Evolutionary conservation across 2,888 invertebrate genomes (phyloP), one percentile per base, ranked within the genome.

Genomic region (Caenorhabditis japonica): DNA sequence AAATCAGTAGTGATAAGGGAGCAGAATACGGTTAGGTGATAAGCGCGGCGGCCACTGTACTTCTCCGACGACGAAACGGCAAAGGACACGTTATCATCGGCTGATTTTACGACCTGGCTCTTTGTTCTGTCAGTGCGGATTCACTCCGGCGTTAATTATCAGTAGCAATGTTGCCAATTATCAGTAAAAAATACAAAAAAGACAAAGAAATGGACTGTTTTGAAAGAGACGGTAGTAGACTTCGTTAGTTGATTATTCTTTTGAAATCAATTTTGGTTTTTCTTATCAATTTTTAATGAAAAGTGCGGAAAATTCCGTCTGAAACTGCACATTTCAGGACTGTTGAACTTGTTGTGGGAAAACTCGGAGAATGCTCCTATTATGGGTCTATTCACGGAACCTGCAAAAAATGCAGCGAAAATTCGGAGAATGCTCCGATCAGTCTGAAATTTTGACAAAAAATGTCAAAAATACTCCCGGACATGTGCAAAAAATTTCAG

Each of bases 41-140:
- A 30, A 47, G 10, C 33, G 30, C 44, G 15, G 21, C 55, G 39
- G 60, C 64, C 55, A 64, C 64, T 64, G 62, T 55, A 64, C 64
- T 64, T 47, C 38, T 49, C 8, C 17, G 17, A 56, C 47, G 38
- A 44, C 47, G 25, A 51, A 49, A 43, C 10, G 25, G 33, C 12
- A 25, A 46, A 51, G 51, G 47, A 25, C 47, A 27, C 25, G n/a
- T 33, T 61, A 44, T 49, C 53, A 41, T 43, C 8, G 3, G 5
- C n/a, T 17, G 39, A 47, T 62, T 47, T 39, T 53, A 39, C 47
- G 25, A 13, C 7, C 30, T 7, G 33, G 38, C 38, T 46, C 53
- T 53, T 62, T 64, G 64, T 64, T 17, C 47, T 41, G 33, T 53
- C 52, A 34, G n/a, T 47, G 27, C 56, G 46, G 30, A 25, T 59